phyloP scores from a whole-genome alignment of 2,888 invertebrate species.

The Lithosia quadra region DNA sequence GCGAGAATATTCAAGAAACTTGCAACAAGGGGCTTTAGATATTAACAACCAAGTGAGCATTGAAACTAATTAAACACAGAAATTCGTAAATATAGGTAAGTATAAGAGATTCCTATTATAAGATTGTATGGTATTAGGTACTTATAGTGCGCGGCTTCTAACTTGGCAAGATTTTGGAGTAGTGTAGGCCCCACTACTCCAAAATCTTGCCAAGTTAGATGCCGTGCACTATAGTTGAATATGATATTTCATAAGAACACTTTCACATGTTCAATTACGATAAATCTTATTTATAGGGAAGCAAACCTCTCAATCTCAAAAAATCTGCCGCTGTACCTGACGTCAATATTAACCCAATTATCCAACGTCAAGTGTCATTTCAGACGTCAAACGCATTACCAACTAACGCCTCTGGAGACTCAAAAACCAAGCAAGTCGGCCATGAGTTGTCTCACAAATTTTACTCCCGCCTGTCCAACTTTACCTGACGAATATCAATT shows the following conservation, averaged over 20 bases:
- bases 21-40: neutral
- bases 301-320: conserved; percentile 6
- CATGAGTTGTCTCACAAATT: conserved; percentile 18
- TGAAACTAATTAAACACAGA: no score
- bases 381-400: conserved; percentile 37
- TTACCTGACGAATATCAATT: conserved; percentile 53
- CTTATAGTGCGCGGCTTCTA: no score
- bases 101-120: neutral
- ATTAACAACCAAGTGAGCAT: neutral
- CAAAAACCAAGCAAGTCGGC: conserved; percentile 34
- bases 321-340: conserved; percentile 16
- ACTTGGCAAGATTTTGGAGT: no score
- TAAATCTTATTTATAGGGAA: conserved; percentile 5
- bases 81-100: no score
- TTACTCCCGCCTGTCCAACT: conserved; percentile 28
- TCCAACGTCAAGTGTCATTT: conserved; percentile 40
- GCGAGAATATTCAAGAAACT: neutral
- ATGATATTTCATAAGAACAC: neutral
- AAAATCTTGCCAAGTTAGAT: no score
- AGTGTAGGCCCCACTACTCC: no score
- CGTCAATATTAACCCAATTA: conserved; percentile 45
- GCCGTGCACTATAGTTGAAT: no score
- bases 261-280: neutral
- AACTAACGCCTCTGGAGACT: conserved; percentile 41
- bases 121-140: neutral